A percentile compares a stretch with the other conserved stretches of the same genome.
phyloP scores from a whole-genome alignment of 2,797 vertebrate genomes.

The Periparus ater region DNA sequence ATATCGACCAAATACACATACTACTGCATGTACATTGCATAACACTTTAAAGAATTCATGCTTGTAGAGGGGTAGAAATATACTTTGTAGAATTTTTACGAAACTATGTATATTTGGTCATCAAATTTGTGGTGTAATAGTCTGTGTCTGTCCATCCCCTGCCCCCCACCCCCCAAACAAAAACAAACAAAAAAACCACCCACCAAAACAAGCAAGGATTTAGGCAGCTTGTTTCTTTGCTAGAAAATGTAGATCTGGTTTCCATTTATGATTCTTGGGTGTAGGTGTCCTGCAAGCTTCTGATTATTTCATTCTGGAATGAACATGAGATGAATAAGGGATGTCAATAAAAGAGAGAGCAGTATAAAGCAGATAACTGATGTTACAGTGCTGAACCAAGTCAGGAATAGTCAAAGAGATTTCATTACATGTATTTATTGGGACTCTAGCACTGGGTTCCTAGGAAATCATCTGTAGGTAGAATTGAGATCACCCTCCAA shows the following conservation, averaged over 20 bases:
- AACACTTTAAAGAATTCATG: background rate
- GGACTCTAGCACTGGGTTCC: background rate
- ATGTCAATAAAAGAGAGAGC: background rate
- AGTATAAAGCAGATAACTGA: background rate
- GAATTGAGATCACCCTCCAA: background rate
- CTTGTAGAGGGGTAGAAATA: background rate
- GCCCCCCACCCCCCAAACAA: accelerated
- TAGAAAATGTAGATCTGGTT: background rate
- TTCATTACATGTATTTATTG: background rate
- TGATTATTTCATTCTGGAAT: background rate
- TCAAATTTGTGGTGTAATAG: background rate
- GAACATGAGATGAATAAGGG: background rate
- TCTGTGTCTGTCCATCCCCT: background rate
- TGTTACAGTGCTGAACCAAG: background rate
- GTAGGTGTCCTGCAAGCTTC: background rate
- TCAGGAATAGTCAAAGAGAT: background rate
- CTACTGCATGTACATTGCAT: background rate
- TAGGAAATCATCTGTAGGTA: background rate
- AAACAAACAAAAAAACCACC: no score
- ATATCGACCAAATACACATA: background rate
- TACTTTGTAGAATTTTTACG: background rate
- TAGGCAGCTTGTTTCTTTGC: background rate
- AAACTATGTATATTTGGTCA: background rate
- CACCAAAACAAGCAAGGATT: background rate
- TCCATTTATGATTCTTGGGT: background rate